Base-by-base conservation (phyloP, 2,113 vertebrate species). In the Morone saxatilis region DNA sequence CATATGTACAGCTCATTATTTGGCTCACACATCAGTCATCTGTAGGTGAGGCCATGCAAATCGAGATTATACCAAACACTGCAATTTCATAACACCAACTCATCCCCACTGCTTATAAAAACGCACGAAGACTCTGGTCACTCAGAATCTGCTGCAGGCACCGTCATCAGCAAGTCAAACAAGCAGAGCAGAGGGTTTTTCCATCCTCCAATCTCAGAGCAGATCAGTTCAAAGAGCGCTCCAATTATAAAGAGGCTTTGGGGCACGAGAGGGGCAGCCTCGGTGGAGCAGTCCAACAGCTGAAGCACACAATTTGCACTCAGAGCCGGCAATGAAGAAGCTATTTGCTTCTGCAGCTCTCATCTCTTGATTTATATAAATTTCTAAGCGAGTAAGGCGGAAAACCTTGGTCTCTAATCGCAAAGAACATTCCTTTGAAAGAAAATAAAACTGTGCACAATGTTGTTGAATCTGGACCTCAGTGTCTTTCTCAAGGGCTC, bases 211-310 rank as follows among this genome's bases (percentile, higher is more conserved):
- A 81, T 86, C 90, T 84, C 67, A 16, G 66, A 66, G 83, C 81
- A 76, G 70, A 88, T 87, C 84, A 79, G 71, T 83, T 92, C 77
- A 86, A 68, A 92, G 71, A 90, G 57, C 47, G 73, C 79, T 87
- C 77, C 88, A 92, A 87, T 92, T 92, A 92, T 85, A 85, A 85
- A 78, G 84, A 81, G 71, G 88, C 88, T 88, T 63, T 25, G 79
- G 84, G 90, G 82, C 84, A 81, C 19, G 16, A 14, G 45, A 38
- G 56, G 45, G 41, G 67, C 19, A 6, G 70, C 50, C 57, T 56
- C 20, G 6, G 19, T 14, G 38, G 54, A 75, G 86, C 74, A 62
- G 66, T 62, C 61, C 45, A 48, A 41, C 67, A 56, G 47, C 78
- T 70, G n/a, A 75, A 82, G 68, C 68, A 54, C 86, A 85, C 75